Percentiles rank a stretch among this genome's conserved stretches.
These are phyloP conservation scores for Nemapogon koenigi DNA, from an alignment of 2,888 invertebrate species.

Conservation along the genomic window DNA sequence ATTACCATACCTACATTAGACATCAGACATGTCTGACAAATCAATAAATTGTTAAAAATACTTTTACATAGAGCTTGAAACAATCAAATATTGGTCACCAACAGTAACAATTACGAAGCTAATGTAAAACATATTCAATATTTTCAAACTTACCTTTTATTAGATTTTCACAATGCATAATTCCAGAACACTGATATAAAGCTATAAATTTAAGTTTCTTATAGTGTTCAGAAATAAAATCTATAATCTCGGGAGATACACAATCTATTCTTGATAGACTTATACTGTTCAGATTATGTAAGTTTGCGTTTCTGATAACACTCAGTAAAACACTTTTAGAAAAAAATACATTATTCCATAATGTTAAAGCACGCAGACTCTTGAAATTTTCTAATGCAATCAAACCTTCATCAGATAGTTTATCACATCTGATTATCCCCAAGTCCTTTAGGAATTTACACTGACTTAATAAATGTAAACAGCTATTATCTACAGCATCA, in stretches of 20 bases:
- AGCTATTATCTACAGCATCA: slow-evolving; percentile 37
- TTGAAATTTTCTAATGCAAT: slow-evolving; percentile 29
- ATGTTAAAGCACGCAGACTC: slow-evolving; percentile 35
- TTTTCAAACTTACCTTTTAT: slow-evolving; percentile 48
- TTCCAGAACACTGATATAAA: slow-evolving; percentile 47
- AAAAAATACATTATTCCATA: slow-evolving; percentile 52
- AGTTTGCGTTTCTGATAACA: slow-evolving; percentile 32
- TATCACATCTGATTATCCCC: slow-evolving; percentile 46
- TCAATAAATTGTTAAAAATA: too few species aligned
- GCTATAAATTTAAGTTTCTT: slow-evolving; percentile 46
- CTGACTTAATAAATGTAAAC: slow-evolving; percentile 33
- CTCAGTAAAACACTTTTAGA: slow-evolving; percentile 33
- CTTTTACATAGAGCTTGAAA: too few species aligned
- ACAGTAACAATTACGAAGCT: too few species aligned
- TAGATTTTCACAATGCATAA: slow-evolving; percentile 47
- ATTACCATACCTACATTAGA: too few species aligned
- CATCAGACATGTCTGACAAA: too few species aligned
- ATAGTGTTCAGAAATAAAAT: slow-evolving; percentile 47
- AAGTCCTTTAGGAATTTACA: slow-evolving; percentile 40
- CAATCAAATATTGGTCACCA: too few species aligned
- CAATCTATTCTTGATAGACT: slow-evolving; percentile 48
- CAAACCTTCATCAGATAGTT: slow-evolving; percentile 41
- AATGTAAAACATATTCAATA: slow-evolving; percentile 49
- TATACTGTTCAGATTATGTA: slow-evolving; percentile 36
- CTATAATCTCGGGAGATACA: slow-evolving; percentile 41